Conservation (phyloP, 2,888 invertebrate species). For the Fragum fragum region DNA sequence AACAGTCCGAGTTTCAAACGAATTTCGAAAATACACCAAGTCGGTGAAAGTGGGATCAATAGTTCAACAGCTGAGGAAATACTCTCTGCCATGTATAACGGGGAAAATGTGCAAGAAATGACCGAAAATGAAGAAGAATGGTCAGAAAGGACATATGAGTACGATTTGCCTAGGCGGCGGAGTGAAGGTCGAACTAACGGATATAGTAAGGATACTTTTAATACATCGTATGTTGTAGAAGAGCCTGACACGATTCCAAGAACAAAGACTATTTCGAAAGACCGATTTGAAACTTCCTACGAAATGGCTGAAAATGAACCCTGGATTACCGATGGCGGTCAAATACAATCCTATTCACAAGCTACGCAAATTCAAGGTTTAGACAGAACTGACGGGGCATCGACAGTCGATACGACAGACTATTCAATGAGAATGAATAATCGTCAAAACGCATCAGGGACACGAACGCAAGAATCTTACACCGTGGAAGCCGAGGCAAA, state of each 20-base stretch:
- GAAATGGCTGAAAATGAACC: slow-evolving; percentile 62
- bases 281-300: slow-evolving; percentile 63
- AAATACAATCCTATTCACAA: slow-evolving; percentile 51
- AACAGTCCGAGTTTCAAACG: slow-evolving; percentile 57
- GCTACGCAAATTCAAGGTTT: slow-evolving; percentile 46
- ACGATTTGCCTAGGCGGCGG: slow-evolving; percentile 46
- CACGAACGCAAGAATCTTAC: slow-evolving; percentile 46
- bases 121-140: slow-evolving; percentile 69
- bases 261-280: slow-evolving; percentile 48
- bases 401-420: slow-evolving; percentile 30
- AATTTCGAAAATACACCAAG: slow-evolving; percentile 67
- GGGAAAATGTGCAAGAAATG: slow-evolving; percentile 61
- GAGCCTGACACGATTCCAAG: slow-evolving; percentile 56
- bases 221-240: slow-evolving; percentile 64
- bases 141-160: slow-evolving; percentile 65
- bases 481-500: slow-evolving; percentile 62
- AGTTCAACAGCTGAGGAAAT: slow-evolving; percentile 71
- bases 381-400: slow-evolving; percentile 48
- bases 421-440: slow-evolving; percentile 4
- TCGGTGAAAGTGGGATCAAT: slow-evolving; percentile 65
- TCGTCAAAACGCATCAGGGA: slow-evolving; percentile 19
- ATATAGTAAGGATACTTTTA: slow-evolving; percentile 56
- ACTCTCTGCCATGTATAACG: slow-evolving; percentile 67
- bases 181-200: not conserved
- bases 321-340: slow-evolving; percentile 65